These are phyloP conservation scores for Leucoptera coffeella DNA, from an alignment of 2,888 invertebrate genomes.

Conservation along the genomic window DNA sequence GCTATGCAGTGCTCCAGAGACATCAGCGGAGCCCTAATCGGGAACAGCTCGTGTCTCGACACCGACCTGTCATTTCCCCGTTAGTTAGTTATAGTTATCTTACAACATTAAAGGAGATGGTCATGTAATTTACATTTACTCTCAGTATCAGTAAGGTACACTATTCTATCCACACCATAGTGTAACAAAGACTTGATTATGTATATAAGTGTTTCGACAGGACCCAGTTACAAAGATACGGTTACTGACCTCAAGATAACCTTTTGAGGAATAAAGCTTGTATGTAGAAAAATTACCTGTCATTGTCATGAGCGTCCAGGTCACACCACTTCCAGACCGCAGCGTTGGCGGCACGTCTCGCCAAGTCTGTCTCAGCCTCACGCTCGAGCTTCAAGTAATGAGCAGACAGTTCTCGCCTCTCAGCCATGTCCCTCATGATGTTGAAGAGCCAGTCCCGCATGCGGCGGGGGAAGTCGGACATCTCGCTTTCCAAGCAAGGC, in stretches of 20 bases:
- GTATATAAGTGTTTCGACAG: too few species aligned
- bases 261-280: too few species aligned
- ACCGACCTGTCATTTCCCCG: constrained; percentile 43
- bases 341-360: constrained; percentile 83
- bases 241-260: too few species aligned
- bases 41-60: constrained; percentile 92
- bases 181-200: too few species aligned
- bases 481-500: constrained; percentile 74
- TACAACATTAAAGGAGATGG: too few species aligned
- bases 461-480: constrained; percentile 90
- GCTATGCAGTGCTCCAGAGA: constrained; percentile 97
- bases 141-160: too few species aligned
- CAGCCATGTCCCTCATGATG: constrained; percentile 92
- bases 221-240: too few species aligned
- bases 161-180: too few species aligned
- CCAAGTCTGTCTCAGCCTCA: constrained; percentile 82
- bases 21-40: constrained; percentile 90
- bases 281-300: too few species aligned
- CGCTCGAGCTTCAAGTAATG: constrained; percentile 82
- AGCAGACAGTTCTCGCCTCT: constrained; percentile 74
- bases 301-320: constrained; percentile 86
- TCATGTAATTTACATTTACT: too few species aligned
- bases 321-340: constrained; percentile 99
- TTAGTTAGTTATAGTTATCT: too few species aligned
- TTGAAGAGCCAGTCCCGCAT: constrained; percentile 99